Evolutionary conservation across 1,140 invertebrate species (phyloP).

Genomic region (Lepidostoma basale): DNA sequence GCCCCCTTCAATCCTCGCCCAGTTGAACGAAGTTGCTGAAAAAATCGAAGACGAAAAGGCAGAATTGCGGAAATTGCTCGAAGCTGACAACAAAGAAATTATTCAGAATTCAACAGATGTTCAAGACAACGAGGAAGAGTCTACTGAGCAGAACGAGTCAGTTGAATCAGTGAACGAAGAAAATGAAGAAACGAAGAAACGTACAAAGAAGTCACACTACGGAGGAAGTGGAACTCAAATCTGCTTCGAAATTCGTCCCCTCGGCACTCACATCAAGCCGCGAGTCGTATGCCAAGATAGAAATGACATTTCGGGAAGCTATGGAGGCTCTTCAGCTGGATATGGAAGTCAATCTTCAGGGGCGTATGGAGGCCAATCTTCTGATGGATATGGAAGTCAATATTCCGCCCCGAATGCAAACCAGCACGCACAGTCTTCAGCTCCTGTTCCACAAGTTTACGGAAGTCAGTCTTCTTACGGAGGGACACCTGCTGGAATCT

Average conservation of each 20-base stretch:
- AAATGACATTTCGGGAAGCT: background rate
- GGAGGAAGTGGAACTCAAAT: constrained; percentile 48
- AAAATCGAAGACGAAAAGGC: background rate
- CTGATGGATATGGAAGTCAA: constrained; percentile 28
- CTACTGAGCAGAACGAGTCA: background rate
- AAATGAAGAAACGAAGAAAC: constrained; percentile 33
- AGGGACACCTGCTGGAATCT: background rate
- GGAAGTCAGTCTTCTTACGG: no score
- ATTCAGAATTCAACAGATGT: background rate
- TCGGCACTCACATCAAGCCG: constrained; percentile 37
- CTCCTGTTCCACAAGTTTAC: no score
- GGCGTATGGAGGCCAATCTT: constrained; percentile 26
- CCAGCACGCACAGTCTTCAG: no score
- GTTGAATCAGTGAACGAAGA: constrained; percentile 41
- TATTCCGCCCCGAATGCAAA: no score
- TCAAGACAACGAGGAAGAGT: background rate
- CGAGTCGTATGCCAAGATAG: constrained; percentile 35
- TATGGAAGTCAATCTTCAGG: constrained; percentile 40
- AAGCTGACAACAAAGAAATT: background rate
- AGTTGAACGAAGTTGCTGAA: background rate
- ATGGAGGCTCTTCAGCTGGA: constrained; percentile 3
- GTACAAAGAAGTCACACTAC: constrained; percentile 46
- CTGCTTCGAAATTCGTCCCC: constrained; percentile 38
- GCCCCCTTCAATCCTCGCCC: background rate
- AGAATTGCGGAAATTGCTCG: background rate